These are phyloP conservation scores for Eueremaeus valkanovi DNA, from an alignment of 2,888 invertebrate species.

Conservation along the genomic window DNA sequence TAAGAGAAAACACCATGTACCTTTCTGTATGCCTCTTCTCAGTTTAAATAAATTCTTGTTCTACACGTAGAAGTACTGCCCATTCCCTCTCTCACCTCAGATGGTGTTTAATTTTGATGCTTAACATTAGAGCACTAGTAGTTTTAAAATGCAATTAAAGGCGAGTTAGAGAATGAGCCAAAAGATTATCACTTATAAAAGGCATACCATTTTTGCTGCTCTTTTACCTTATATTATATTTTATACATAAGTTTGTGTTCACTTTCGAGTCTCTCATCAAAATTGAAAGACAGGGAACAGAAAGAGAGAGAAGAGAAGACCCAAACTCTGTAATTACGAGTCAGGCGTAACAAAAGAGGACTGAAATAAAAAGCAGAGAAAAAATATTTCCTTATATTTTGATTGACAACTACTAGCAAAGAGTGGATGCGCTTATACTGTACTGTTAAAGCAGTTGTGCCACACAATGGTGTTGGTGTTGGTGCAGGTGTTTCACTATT, in stretches of 20 bases:
- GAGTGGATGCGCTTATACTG: not conserved
- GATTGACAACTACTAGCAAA: constrained; percentile 31
- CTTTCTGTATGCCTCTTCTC: not conserved
- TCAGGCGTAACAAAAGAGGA: constrained; percentile 20
- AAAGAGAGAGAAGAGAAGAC: not conserved
- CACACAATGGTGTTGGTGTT: not conserved
- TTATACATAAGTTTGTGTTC: not conserved
- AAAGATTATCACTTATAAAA: constrained; percentile 2
- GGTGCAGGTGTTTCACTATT: not conserved
- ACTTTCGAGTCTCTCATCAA: not conserved
- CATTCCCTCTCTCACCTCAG: constrained; percentile 12
- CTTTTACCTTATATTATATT: not conserved
- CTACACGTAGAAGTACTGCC: not conserved
- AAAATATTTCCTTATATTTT: constrained; percentile 32
- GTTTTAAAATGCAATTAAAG: constrained; percentile 19
- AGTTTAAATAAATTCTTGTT: not conserved
- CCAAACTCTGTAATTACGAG: constrained; percentile 32
- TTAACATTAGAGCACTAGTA: not conserved
- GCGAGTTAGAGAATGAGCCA: not conserved
- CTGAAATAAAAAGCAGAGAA: constrained; percentile 11
- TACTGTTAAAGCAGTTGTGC: not conserved
- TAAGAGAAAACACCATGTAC: not conserved
- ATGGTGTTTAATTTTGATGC: constrained; percentile 2
- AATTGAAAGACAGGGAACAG: not conserved
- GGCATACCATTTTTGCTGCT: not conserved